Base-by-base conservation (phyloP, 2,888 invertebrate genomes). In the Archaeoteleia sp. region DNA sequence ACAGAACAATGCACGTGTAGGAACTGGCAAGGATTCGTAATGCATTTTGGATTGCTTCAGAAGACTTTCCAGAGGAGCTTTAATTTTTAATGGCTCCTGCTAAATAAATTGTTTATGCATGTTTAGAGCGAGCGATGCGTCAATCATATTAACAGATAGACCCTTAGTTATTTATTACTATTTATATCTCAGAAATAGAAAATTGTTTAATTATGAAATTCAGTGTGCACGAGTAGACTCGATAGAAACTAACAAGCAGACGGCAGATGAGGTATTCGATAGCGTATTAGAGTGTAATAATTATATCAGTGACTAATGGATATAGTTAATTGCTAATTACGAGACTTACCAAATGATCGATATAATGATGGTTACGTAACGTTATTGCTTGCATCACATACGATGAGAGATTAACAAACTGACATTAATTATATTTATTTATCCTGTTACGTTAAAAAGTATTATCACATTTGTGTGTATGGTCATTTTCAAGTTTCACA, bases 301-400 rank as follows among this genome's bases (percentile, higher is more conserved):
- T 85, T 83, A 84, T 85, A 84, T 85, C 83, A 83, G 79, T 76
- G 80, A 82, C 85, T 84, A 84, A 85, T 85, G 85, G 84, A 83
- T 84, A 84, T 83, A 84, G 83, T 84, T 85, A 84, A 85, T 85
- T 84, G 83, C 85, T 85, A 85, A 84, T 85, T 85, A 85, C 84
- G 83, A 83, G 82, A 81, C 84, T 82, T 81, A 82, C 82, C 81
- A 78, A 83, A 84, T 85, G 84, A 85, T 85, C 84, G 84, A 85
- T 85, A 84, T 81, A 78, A 73, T 75, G 78, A 81, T 78, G 81
- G 80, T 79, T 80, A 72, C 78, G 78, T 73, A 74, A 69, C 70
- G 51, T 60, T 49, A 67, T 63, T 67, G 49, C 51, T 57, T 51
- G 63, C 51, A 51, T 51, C 51, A 51, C 51, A 51, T 34, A 51